Evolutionary conservation across 1,140 invertebrate species (phyloP), one percentile per base, ranked within the genome.

Genomic region (Nasonia vitripennis): DNA sequence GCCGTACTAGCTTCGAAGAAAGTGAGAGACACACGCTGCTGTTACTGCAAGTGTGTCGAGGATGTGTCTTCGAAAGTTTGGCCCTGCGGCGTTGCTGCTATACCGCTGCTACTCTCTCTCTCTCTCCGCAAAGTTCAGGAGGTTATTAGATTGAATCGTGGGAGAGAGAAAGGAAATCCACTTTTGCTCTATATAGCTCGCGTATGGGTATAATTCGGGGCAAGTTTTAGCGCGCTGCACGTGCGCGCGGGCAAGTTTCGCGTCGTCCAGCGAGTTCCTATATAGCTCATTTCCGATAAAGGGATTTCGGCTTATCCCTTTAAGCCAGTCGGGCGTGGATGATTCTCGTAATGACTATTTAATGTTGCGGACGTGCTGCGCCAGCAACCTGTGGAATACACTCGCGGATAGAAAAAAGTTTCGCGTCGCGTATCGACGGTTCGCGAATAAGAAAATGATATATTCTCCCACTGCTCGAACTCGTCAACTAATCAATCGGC

Each of bases 141-240:
- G 78, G 51, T 80, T 80, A 80, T 80, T 80, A 70, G 78, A 80
- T 70, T 20, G 67, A 70, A 80, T 74, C 71, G 34, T 7, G 23
- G 20, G 37, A 4, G 9, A 70, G n/a, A 70, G 27, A 31, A 27
- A 31, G 71, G 2, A 23, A 31, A 74, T 31, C 70, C 68, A 81
- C 70, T 51, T 67, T 81, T 73, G 45, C 68, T 37, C 34, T 37
- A 6, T 37, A 37, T 37, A 37, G 67, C 34, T n/a, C 12, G 20
- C 31, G 62, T 45, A 31, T 37, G 3, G 34, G 34, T 83, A 75
- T 41, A 75, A 75, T 62, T 75, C 31, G 71, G 41, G 41, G 14
- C 27, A 75, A 77, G 51, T 75, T 83, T 74, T 37, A 12, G 12
- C n/a, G 45, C 31, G 41, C 5, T n/a, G 71, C 70, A 27, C n/a